Conservation (phyloP, 2,888 invertebrate species). For the Plutella xylostella region DNA sequence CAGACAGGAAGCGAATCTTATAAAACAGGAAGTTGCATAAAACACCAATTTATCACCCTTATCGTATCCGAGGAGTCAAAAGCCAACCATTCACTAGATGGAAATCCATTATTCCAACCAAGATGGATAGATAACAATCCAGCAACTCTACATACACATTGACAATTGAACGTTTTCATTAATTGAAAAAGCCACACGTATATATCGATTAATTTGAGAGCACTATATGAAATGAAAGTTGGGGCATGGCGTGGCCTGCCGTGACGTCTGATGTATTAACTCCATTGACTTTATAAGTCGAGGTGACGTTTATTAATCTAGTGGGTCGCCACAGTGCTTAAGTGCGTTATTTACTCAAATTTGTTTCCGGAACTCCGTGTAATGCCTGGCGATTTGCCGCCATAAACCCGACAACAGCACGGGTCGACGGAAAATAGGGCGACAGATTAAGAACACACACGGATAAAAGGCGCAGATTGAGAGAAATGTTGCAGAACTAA, state of each 20-base stretch:
- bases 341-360: background rate
- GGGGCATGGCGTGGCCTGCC: conserved; percentile 46
- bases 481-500: conserved; percentile 20
- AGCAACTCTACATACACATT: conserved; percentile 63
- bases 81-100: conserved; percentile 64
- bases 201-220: conserved; percentile 56
- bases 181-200: conserved; percentile 61
- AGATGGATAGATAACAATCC: conserved; percentile 66
- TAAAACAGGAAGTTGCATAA: too few relatives aligned
- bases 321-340: conserved; percentile 28
- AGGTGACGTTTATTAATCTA: conserved; percentile 59
- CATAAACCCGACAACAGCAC: background rate
- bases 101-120: conserved; percentile 60
- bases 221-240: conserved; percentile 66
- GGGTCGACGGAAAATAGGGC: background rate
- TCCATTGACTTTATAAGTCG: conserved; percentile 56
- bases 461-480: background rate
- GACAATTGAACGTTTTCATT: conserved; percentile 64
- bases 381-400: background rate
- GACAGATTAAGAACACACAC: too few relatives aligned
- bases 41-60: too few relatives aligned
- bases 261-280: conserved; percentile 51
- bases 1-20: too few relatives aligned
- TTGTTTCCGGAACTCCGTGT: background rate
- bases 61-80: too few relatives aligned